Conservation (phyloP, 2,113 vertebrate genomes). For the Trematocara variabile region DNA sequence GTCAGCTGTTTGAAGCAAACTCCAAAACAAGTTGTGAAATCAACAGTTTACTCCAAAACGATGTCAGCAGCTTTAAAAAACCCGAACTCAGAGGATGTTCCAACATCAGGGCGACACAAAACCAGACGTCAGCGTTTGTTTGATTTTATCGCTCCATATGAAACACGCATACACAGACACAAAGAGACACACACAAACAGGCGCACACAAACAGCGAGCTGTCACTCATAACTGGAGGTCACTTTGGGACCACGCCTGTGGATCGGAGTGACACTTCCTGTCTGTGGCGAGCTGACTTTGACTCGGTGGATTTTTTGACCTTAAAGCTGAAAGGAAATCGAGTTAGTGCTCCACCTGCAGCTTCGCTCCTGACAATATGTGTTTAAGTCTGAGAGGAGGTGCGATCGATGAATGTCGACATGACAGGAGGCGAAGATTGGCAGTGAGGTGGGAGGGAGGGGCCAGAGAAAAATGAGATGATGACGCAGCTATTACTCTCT, state of each 20-base stretch:
- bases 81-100: neutral
- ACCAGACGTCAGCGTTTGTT: neutral
- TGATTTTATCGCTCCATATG: neutral
- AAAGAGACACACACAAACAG: neutral
- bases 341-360: slow-evolving; percentile 35
- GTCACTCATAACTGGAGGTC: slow-evolving; percentile 31
- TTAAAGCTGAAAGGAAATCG: slow-evolving; percentile 51
- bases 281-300: slow-evolving; percentile 43
- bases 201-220: neutral
- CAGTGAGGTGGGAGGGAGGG: neutral
- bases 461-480: neutral
- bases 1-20: neutral
- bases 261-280: slow-evolving; percentile 8
- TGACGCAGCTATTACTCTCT: neutral
- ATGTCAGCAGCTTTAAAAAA: neutral
- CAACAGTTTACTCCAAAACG: neutral
- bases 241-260: slow-evolving; percentile 14
- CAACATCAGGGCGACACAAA: neutral
- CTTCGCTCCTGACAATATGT: slow-evolving; percentile 46
- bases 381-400: slow-evolving; percentile 31
- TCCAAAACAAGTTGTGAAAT: neutral
- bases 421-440: neutral
- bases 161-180: neutral
- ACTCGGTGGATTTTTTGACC: slow-evolving; percentile 33
- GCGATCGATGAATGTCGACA: slow-evolving; percentile 45